A percentile compares a stretch with the other conserved stretches of the same genome.
These are phyloP conservation scores for Dipodomys merriami DNA, from an alignment of 2,113 vertebrate genomes.

Conservation along the genomic window DNA sequence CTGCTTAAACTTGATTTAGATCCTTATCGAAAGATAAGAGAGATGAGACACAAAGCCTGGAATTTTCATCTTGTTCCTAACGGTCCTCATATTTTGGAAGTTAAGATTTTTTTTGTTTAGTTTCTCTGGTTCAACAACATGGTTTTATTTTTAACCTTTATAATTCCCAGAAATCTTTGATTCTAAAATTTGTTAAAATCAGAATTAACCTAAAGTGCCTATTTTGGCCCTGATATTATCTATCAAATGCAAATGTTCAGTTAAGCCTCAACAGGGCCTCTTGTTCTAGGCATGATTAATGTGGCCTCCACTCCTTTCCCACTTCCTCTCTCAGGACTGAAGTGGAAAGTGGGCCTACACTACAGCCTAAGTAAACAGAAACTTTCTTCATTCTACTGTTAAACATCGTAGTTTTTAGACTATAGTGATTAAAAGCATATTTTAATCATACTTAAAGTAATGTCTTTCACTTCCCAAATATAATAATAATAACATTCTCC, in stretches of 20 bases:
- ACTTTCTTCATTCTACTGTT: slow-evolving; percentile 66
- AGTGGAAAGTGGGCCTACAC: slow-evolving; percentile 59
- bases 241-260: slow-evolving; percentile 61
- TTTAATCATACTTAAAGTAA: slow-evolving; percentile 72
- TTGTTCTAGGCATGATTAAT: slow-evolving; percentile 66
- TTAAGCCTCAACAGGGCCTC: slow-evolving; percentile 37
- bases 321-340: slow-evolving; percentile 72
- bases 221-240: slow-evolving; percentile 53
- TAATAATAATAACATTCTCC: slow-evolving; percentile 68
- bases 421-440: slow-evolving; percentile 74
- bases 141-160: slow-evolving; percentile 55
- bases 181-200: slow-evolving; percentile 62
- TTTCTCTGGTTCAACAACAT: slow-evolving; percentile 33
- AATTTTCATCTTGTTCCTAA: not conserved
- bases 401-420: slow-evolving; percentile 72
- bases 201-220: slow-evolving; percentile 57
- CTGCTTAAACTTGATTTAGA: not conserved
- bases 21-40: not conserved
- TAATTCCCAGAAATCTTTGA: slow-evolving; percentile 58
- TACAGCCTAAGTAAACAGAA: slow-evolving; percentile 73
- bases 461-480: slow-evolving; percentile 70
- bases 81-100: not conserved
- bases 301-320: slow-evolving; percentile 51
- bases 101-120: slow-evolving; percentile 29
- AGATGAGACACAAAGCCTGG: not conserved